Evolutionary conservation across 2,888 invertebrate genomes (phyloP).

Genomic region (Leptopilina drosophilae): DNA sequence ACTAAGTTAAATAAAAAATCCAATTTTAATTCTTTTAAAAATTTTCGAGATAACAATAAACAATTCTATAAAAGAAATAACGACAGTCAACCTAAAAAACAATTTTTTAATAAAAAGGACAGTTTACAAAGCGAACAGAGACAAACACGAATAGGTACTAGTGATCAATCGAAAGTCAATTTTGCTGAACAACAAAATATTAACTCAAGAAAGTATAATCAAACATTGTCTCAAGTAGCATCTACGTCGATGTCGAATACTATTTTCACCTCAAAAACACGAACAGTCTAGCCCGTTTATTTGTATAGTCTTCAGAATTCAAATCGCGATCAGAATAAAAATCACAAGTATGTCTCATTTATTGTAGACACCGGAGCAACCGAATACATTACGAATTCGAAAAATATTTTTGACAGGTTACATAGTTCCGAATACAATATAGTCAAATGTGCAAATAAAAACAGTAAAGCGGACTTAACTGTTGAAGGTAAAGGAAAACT

Average conservation of each 20-base stretch:
- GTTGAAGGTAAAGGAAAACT: constrained; percentile 42
- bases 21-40: constrained; percentile 26
- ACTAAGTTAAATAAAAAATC: not conserved
- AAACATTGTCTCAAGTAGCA: not conserved
- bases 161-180: not conserved
- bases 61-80: not conserved
- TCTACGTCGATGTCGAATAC: not conserved
- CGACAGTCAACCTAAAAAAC: not conserved
- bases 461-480: constrained; percentile 36
- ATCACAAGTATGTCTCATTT: constrained; percentile 33
- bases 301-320: not conserved
- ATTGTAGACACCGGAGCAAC: constrained; percentile 45
- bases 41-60: not conserved
- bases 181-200: not conserved
- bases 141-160: not conserved
- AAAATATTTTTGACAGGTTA: constrained; percentile 30
- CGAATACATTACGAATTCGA: constrained; percentile 45
- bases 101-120: not conserved
- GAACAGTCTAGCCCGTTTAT: not conserved
- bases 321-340: not conserved
- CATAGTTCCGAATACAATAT: constrained; percentile 28
- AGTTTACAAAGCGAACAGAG: not conserved
- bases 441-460: constrained; percentile 48
- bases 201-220: not conserved
- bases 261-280: not conserved